Evolutionary conservation across 2,888 invertebrate genomes (phyloP), one percentile per base, ranked within the genome.

Genomic region (Chalcosyrphus nemorum): DNA sequence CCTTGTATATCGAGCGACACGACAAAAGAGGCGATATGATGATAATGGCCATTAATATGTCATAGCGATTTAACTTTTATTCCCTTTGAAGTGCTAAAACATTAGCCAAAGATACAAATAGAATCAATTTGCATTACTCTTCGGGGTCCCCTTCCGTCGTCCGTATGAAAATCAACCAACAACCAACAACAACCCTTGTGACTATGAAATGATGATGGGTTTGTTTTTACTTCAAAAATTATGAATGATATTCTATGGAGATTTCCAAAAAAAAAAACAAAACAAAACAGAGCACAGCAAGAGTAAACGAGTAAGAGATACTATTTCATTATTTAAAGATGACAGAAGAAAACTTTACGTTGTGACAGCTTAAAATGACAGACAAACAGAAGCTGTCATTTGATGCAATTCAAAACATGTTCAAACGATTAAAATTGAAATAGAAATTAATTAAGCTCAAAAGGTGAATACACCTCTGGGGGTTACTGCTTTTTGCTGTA

Each of bases 51-150:
- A 84, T 84, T 84, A 84, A 84, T 80, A 84, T 57, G 80, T 84
- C 80, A 84, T 70, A 72, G 84, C 80, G 80, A 84, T 84, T 84
- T 80, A 84, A 75, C 78, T 80, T 84, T 80, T 84, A 78, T 84
- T 84, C 68, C 56, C 80, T 80, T 84, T 84, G 80, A 84, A 77
- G 71, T 72, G 61, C 66, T 61, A 72, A 72, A 78, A 71, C 63
- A 77, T 76, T 76, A 76, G 77, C 70, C 77, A 47, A 54, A 70
- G 68, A 70, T 70, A 71, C 71, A 70, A 65, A 78, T 63, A 54
- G 52, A 78, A 78, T 78, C 71, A 78, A 78, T 78, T 78, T 78
- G 78, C 78, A 78, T 78, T 78, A 65, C 52, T 47, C 50, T 50
- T 54, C 11, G 54, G n/a, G n/a, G n/a, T n/a, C n/a, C n/a, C n/a